These are phyloP conservation scores for Monopterus albus DNA, from an alignment of 2,113 vertebrate species.

Conservation along the genomic window DNA sequence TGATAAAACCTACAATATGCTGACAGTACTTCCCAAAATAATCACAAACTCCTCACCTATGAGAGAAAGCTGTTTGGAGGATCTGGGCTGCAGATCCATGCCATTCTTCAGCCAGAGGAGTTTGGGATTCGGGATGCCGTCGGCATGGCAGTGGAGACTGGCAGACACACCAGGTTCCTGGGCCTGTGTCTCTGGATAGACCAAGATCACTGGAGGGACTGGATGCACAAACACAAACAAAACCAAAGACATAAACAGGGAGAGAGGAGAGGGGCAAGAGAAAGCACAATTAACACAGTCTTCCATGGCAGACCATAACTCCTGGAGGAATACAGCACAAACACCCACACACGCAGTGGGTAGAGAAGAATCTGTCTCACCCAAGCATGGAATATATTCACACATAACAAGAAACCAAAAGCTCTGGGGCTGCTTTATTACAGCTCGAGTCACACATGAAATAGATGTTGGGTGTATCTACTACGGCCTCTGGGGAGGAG, in stretches of 20 bases:
- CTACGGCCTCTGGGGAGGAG: constrained; percentile 32
- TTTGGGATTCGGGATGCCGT: constrained; percentile 93
- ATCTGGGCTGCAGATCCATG: constrained; percentile 86
- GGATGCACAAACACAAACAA: constrained; percentile 55
- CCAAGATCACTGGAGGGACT: constrained; percentile 97
- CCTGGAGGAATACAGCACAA: constrained; percentile 49
- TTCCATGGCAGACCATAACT: constrained; percentile 59
- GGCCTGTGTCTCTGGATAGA: constrained; percentile 95
- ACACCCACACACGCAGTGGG: constrained; percentile 53
- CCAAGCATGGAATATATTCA: constrained; percentile 66
- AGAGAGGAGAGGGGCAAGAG: constrained; percentile 28
- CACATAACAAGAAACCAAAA: constrained; percentile 66
- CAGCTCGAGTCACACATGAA: constrained; percentile 56
- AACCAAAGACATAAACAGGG: constrained; percentile 46
- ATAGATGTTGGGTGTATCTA: constrained; percentile 46
- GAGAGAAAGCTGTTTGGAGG: constrained; percentile 90
- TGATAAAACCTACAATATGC: background rate
- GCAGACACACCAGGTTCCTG: constrained; percentile 93
- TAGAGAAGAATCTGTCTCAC: constrained; percentile 62
- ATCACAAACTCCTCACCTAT: constrained; percentile 83
- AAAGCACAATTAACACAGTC: constrained; percentile 68
- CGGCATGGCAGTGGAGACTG: constrained; percentile 91
- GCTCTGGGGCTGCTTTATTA: constrained; percentile 58
- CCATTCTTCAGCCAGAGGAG: constrained; percentile 97
- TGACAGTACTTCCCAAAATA: constrained; percentile 9